phyloP scores from a whole-genome alignment of 2,113 vertebrate genomes.

The Rhea americana region DNA sequence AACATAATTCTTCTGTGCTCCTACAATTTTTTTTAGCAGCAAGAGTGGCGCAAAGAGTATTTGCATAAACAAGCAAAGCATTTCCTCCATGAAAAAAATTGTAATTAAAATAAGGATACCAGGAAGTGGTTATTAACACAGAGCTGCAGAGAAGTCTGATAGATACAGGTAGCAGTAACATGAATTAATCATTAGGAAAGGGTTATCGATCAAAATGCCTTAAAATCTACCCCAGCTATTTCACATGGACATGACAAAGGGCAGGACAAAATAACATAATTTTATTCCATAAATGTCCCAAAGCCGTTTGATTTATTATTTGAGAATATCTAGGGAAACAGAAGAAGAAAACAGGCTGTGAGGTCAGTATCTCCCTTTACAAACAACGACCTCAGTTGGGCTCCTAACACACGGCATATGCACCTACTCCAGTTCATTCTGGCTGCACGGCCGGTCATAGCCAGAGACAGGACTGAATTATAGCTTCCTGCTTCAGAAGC shows the following conservation, averaged over 20 bases:
- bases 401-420: rapidly evolving
- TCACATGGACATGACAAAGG: not conserved
- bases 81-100: not conserved
- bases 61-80: not conserved
- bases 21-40: not conserved
- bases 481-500: not conserved
- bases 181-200: not conserved
- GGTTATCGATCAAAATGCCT: not conserved
- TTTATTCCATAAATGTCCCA: not conserved
- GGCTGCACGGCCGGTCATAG: not conserved
- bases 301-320: not conserved
- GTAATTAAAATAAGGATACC: not conserved
- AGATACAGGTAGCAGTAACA: not conserved
- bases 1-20: not conserved
- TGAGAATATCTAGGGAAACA: not conserved
- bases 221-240: not conserved
- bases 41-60: not conserved
- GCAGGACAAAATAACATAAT: not conserved
- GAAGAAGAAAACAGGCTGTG: not conserved
- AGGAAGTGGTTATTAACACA: not conserved
- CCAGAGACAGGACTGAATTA: not conserved
- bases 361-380: not conserved
- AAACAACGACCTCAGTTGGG: not conserved
- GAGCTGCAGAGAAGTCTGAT: not conserved
- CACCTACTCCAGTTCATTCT: not conserved